Percentiles rank a stretch among this genome's conserved stretches.
These are phyloP conservation scores for Rhopalosiphum padi DNA, from an alignment of 1,140 invertebrate genomes.

Conservation along the genomic window DNA sequence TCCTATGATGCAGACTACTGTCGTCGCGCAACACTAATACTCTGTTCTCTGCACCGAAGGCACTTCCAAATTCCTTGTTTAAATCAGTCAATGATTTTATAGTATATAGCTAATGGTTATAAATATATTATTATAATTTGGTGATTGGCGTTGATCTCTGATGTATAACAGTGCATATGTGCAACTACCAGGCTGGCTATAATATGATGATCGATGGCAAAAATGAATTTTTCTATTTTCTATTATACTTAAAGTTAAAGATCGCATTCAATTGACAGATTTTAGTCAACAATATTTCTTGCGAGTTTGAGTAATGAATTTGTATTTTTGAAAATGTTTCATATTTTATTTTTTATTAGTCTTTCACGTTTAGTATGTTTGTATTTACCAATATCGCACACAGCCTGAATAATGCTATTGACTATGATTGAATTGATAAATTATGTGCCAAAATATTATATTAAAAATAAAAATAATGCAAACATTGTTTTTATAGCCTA, in stretches of 20 bases:
- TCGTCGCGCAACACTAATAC: neutral
- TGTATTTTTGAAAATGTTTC: neutral
- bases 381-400: neutral
- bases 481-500: neutral
- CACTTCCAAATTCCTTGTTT: neutral
- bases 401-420: neutral
- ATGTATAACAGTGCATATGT: neutral
- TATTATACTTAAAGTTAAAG: neutral
- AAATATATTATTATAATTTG: neutral
- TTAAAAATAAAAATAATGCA: neutral
- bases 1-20: neutral
- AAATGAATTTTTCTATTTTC: neutral
- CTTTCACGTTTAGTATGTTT: neutral
- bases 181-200: neutral
- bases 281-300: neutral
- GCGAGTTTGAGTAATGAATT: neutral
- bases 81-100: neutral
- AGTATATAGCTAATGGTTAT: neutral
- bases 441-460: neutral
- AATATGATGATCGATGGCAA: neutral
- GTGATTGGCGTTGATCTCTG: neutral
- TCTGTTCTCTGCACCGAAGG: neutral
- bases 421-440: neutral
- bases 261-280: neutral
- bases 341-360: neutral